Base-by-base conservation (phyloP, 2,113 vertebrate species). In the Sardina pilchardus region DNA sequence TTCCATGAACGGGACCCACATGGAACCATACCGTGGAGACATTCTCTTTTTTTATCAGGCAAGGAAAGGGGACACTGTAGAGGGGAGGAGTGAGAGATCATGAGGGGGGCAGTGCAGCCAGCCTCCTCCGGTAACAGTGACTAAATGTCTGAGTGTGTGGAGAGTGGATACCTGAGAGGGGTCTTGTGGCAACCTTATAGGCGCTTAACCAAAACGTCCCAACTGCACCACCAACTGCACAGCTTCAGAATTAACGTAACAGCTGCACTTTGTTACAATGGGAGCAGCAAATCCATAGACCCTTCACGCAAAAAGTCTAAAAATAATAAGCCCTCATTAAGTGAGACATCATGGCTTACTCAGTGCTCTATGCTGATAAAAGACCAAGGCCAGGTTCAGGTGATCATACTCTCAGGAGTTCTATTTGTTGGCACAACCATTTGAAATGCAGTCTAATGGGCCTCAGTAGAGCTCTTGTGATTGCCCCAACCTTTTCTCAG, bases 1-100 rank as follows among this genome's bases (percentile, higher is more conserved):
- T 86, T 90, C 90, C 80, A 50, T 59, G 53, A 81, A 83, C 82
- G 59, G 43, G 71, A 83, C 82, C 82, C 75, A 83, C 19, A 34
- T 86, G 85, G 82, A 59, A 84, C 75, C 45, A 45, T 14, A 2
- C 8, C 17, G 8, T 1, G 48, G 1, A 14, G 85, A 84, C 71
- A 42, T 50, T 86, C 24, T 59, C 17, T 14, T 88, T 81, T 53
- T 71, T 30, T 48, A 36, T 82, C 26, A 50, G 30, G 16, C 45
- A 9, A 4, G 48, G 50, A 75, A 30, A 0, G 63, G 50, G 53
- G 36, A 81, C 50, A 26, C n/a, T 30, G 14, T 30, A 12, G 50
- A 53, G 30, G n/a, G 81, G 48, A 24, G 2, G 36, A 83, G 45
- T 85, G 17, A 44, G n/a, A 42, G 67, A 12, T n/a, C 81, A 44